Evolutionary conservation across 2,888 invertebrate genomes (phyloP).

Genomic region (Smittia aterrima): DNA sequence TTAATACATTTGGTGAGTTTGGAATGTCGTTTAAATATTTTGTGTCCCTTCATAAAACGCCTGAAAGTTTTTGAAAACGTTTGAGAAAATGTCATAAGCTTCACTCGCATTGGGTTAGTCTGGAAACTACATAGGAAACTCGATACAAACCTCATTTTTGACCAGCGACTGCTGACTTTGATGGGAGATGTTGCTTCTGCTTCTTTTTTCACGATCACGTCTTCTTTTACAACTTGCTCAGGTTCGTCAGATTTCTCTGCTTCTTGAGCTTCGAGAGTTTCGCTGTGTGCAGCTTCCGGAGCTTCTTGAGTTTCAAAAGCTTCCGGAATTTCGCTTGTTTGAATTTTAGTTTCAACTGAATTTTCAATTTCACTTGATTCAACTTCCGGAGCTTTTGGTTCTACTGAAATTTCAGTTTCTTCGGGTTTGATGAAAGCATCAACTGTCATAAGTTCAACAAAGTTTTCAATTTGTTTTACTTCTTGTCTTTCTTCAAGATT

Average conservation of each 20-base stretch:
- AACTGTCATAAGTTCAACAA: no score
- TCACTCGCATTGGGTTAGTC: no score
- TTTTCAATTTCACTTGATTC: constrained; percentile 8
- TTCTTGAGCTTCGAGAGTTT: background rate
- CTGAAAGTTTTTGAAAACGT: background rate
- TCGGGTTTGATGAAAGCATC: no score
- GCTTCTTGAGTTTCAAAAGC: background rate
- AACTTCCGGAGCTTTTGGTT: background rate
- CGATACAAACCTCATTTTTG: constrained; percentile 55
- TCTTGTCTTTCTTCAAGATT: constrained; percentile 47
- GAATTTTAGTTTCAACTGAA: constrained; percentile 9
- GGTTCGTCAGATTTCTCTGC: constrained; percentile 50
- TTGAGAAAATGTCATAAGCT: no score
- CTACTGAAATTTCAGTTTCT: background rate
- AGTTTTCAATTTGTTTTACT: no score
- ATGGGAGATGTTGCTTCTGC: constrained; percentile 50
- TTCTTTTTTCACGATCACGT: constrained; percentile 45
- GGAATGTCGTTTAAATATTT: background rate
- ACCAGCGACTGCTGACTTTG: constrained; percentile 49
- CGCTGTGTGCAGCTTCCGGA: background rate
- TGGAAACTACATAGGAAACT: no score
- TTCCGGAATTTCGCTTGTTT: background rate
- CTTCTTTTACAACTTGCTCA: constrained; percentile 50
- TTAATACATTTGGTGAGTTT: background rate
- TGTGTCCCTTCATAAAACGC: background rate